Evolutionary conservation across 1,140 invertebrate genomes (phyloP), one percentile per base, ranked within the genome.

Genomic region (Diplogasteroides magnus): DNA sequence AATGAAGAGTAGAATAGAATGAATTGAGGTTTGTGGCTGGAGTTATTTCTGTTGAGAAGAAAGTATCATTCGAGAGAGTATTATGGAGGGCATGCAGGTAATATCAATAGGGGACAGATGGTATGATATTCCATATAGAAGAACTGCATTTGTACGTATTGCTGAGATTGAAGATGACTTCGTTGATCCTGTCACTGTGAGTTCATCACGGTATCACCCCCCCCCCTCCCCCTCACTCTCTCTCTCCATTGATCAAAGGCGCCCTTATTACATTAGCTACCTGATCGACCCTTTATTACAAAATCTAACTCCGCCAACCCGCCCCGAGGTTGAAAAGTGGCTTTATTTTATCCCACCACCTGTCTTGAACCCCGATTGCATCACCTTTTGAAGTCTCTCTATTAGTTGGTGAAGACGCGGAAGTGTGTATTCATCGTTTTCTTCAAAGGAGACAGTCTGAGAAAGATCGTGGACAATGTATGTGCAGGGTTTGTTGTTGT

Each of bases 351-450:
- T n/a, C n/a, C n/a, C n/a, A n/a, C n/a, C n/a, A n/a, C n/a, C n/a
- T n/a, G n/a, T n/a, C n/a, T n/a, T n/a, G n/a, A n/a, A n/a, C n/a
- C n/a, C n/a, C n/a, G n/a, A n/a, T n/a, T n/a, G n/a, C n/a, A n/a
- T n/a, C n/a, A n/a, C n/a, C n/a, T n/a, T n/a, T n/a, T n/a, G n/a
- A n/a, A n/a, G n/a, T n/a, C n/a, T n/a, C n/a, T n/a, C n/a, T n/a
- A n/a, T 72, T 68, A 94, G 90, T 93, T 93, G 25, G 92, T 95
- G 83, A 88, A 90, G 83, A 91, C 94, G 56, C 89, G 89, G 85
- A 98, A 98, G 85, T 93, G 91, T 19, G 94, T 97, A 1, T 98
- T 98, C 84, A 94, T 98, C 65, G 91, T 94, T 68, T 98, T 98
- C 87, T 98, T 97, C 88, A 96, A 98, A 93, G 95, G 95, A 67